Percentiles rank a stretch among this genome's conserved stretches.
Evolutionary conservation across 2,888 invertebrate species (phyloP).

Genomic region (Microchrysa polita): DNA sequence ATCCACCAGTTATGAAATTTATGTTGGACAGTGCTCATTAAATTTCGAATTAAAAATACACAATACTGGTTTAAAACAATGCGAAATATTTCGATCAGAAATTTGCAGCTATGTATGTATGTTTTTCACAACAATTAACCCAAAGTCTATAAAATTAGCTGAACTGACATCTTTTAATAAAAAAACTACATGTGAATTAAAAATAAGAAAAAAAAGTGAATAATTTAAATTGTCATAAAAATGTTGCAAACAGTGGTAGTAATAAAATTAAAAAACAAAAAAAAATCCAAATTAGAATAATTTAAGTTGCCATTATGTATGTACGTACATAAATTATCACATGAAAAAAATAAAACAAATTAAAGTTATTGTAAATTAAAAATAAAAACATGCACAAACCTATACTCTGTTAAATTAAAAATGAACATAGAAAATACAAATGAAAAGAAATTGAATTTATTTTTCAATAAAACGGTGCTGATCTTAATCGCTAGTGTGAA

Average conservation of each 20-base stretch:
- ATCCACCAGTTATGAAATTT: too few species aligned
- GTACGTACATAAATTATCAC: slow-evolving; percentile 11
- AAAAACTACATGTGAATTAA: slow-evolving; percentile 43
- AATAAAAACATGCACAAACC: background rate
- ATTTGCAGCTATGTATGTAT: too few species aligned
- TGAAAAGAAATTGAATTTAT: slow-evolving; percentile 39
- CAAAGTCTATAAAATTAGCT: slow-evolving; percentile 5
- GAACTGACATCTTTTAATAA: slow-evolving; percentile 43
- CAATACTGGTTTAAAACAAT: too few species aligned
- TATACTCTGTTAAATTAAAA: slow-evolving; percentile 23
- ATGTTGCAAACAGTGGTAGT: too few species aligned
- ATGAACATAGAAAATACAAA: slow-evolving; percentile 1
- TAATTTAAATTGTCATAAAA: slow-evolving; percentile 16
- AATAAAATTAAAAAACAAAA: background rate
- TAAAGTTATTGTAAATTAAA: slow-evolving; percentile 6
- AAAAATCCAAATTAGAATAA: slow-evolving; percentile 3
- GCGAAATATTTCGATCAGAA: too few species aligned
- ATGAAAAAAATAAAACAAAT: slow-evolving; percentile 6
- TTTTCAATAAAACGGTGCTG: slow-evolving; percentile 45
- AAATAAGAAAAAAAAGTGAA: slow-evolving; percentile 32
- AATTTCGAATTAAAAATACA: too few species aligned
- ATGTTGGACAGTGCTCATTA: too few species aligned
- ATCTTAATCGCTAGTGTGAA: slow-evolving; percentile 19
- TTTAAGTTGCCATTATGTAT: background rate
- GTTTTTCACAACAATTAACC: too few species aligned